These are phyloP conservation scores for Diplodus puntazzo DNA, from an alignment of 2,797 vertebrate species.

Conservation along the genomic window DNA sequence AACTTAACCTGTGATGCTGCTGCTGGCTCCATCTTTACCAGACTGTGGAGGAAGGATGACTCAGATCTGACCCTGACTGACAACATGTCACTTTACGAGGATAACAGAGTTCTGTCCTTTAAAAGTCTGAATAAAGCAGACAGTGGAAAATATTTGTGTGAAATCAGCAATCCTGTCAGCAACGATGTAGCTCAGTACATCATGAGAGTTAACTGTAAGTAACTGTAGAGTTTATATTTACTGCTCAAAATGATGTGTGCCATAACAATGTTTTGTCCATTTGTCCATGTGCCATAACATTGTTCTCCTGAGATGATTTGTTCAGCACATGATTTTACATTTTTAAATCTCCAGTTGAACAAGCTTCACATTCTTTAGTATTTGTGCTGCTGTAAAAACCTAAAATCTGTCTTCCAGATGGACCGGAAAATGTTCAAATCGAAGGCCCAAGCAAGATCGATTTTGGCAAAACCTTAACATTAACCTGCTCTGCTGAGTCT, in stretches of 20 bases:
- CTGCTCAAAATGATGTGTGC: not conserved
- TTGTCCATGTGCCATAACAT: too few species aligned
- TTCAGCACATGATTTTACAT: too few species aligned
- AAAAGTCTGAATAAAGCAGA: conserved; percentile 54
- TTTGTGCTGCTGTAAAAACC: not conserved
- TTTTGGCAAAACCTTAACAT: not conserved
- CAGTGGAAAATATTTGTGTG: conserved; percentile 69
- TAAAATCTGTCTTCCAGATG: conserved; percentile 65
- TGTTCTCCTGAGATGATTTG: too few species aligned
- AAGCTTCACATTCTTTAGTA: not conserved
- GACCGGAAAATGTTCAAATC: conserved; percentile 70
- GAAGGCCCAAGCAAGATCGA: not conserved
- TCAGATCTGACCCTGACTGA: conserved; percentile 38
- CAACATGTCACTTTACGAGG: conserved; percentile 28
- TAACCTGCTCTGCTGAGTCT: conserved; percentile 64
- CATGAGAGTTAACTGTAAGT: conserved; percentile 69
- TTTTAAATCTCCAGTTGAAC: too few species aligned
- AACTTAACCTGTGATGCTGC: conserved; percentile 63
- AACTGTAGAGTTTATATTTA: too few species aligned
- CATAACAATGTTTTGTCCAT: too few species aligned
- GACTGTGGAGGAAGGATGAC: conserved; percentile 67
- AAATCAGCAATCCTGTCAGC: conserved; percentile 57
- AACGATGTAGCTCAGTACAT: not conserved
- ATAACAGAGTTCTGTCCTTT: conserved; percentile 62
- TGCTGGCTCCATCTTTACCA: conserved; percentile 50